These are phyloP conservation scores for Anorthoa munda DNA, from an alignment of 2,888 invertebrate genomes.

Conservation along the genomic window DNA sequence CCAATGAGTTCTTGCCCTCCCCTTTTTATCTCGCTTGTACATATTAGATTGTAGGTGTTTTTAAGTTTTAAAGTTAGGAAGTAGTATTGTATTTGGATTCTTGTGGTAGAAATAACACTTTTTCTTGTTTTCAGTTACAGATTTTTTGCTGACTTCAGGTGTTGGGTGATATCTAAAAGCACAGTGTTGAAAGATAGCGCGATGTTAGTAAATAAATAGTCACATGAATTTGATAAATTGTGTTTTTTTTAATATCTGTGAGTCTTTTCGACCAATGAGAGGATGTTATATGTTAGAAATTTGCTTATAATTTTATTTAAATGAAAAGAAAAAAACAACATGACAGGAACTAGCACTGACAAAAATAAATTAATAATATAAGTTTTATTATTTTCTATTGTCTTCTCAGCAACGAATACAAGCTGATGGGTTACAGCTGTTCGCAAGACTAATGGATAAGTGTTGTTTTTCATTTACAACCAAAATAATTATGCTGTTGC, in stretches of 20 bases:
- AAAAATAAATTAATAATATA: conserved; percentile 21
- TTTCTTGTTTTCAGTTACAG: no score
- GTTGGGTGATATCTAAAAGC: not conserved
- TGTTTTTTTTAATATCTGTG: conserved; percentile 11
- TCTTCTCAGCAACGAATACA: conserved; percentile 1
- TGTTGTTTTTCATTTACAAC: conserved; percentile 55
- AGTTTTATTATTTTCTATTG: conserved; percentile 7
- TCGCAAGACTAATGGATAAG: conserved; percentile 44
- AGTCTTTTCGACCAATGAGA: not conserved
- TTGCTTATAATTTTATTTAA: not conserved
- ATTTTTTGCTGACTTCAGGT: not conserved
- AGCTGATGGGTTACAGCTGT: conserved; percentile 44
- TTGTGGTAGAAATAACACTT: no score
- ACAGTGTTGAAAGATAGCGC: not conserved
- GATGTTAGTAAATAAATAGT: not conserved
- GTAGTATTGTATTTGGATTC: no score
- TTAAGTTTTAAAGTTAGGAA: no score
- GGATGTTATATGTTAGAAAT: conserved; percentile 5
- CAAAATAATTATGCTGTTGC: conserved; percentile 33
- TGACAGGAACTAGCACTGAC: conserved; percentile 15
- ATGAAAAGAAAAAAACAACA: not conserved
- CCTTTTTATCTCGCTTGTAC: no score
- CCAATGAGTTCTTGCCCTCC: no score
- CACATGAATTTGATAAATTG: not conserved
- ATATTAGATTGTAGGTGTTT: no score